Evolutionary conservation across 1,140 invertebrate genomes (phyloP).

Genomic region (Periplaneta americana): DNA sequence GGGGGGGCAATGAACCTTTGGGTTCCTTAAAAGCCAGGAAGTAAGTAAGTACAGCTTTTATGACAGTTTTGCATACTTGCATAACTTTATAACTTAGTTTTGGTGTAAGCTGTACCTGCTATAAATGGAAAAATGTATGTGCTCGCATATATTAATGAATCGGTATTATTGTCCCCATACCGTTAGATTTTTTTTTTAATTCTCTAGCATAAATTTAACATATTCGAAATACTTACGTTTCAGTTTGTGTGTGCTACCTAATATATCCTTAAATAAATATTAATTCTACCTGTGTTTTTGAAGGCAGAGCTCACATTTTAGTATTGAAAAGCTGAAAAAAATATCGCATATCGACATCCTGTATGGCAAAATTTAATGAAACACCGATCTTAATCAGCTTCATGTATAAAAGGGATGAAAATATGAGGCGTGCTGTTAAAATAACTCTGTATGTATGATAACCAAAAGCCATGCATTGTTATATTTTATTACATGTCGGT

Average conservation of each 20-base stretch:
- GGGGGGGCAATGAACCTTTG: too few relatives aligned
- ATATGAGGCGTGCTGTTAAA: background rate
- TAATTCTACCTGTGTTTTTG: background rate
- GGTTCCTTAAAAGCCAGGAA: too few relatives aligned
- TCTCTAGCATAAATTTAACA: too few relatives aligned
- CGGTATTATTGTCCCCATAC: too few relatives aligned
- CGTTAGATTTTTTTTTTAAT: too few relatives aligned
- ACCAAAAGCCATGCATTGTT: background rate
- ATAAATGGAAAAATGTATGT: too few relatives aligned
- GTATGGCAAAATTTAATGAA: background rate
- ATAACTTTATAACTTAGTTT: too few relatives aligned
- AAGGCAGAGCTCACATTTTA: background rate
- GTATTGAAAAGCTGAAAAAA: background rate
- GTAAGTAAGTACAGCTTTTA: too few relatives aligned
- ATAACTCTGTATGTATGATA: background rate
- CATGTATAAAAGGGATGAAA: background rate
- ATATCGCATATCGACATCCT: background rate
- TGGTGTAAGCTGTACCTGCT: too few relatives aligned
- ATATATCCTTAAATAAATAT: background rate
- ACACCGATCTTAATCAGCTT: background rate
- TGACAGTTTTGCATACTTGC: too few relatives aligned
- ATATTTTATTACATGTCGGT: background rate
- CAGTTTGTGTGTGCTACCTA: background rate
- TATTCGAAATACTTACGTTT: too few relatives aligned
- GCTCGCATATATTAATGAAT: too few relatives aligned